phyloP scores from a whole-genome alignment of 2,113 vertebrate genomes.

The Ceyx cyanopectus region DNA sequence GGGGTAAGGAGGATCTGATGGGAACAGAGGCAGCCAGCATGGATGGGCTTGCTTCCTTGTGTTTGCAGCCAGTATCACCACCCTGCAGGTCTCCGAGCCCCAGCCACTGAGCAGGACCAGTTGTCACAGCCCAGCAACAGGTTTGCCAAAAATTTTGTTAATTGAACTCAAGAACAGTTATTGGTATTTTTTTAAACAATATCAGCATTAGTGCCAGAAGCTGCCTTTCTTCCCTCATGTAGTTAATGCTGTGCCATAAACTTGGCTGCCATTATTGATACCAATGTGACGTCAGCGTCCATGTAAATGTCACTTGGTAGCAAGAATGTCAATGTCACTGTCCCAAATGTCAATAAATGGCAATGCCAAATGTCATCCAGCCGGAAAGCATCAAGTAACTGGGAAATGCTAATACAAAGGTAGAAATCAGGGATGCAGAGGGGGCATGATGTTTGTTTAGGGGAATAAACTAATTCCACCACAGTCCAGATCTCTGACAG shows the following conservation, averaged over 20 bases:
- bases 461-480: background rate
- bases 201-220: background rate
- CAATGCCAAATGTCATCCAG: background rate
- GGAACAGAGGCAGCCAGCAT: rapidly evolving
- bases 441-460: background rate
- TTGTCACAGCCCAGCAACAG: rapidly evolving
- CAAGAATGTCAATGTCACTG: background rate
- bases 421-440: background rate
- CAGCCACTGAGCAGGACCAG: rapidly evolving
- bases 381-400: background rate
- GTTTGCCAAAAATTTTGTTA: background rate
- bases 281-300: background rate
- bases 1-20: background rate
- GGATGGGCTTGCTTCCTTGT: background rate
- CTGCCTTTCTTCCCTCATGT: background rate
- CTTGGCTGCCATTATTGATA: background rate
- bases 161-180: background rate
- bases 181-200: no score
- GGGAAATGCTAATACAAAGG: background rate
- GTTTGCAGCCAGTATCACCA: background rate
- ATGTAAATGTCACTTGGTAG: slow-evolving; percentile 6
- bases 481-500: background rate
- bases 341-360: background rate
- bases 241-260: background rate
- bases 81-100: background rate